Conservation (phyloP, 2,888 invertebrate genomes). For the Calliscelio sp. region DNA sequence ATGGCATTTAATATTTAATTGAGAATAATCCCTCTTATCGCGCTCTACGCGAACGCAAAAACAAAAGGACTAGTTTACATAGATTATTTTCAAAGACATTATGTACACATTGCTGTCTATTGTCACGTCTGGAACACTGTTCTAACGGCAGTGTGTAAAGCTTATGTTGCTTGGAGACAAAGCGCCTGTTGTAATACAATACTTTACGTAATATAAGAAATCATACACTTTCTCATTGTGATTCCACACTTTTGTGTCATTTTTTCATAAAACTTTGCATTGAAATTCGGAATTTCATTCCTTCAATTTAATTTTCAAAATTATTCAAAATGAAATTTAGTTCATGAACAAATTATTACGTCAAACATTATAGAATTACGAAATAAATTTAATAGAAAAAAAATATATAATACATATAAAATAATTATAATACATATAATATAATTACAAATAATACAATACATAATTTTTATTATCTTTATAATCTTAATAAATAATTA, state of each 20-base stretch:
- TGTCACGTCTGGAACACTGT: constrained; percentile 41
- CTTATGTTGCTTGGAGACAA: constrained; percentile 50
- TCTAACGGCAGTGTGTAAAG: constrained; percentile 38
- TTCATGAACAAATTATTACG: too few relatives aligned
- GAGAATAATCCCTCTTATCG: constrained; percentile 40
- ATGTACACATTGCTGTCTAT: constrained; percentile 51
- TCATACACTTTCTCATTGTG: constrained; percentile 17
- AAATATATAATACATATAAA: too few relatives aligned
- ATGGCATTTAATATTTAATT: constrained; percentile 53
- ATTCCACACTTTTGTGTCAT: constrained; percentile 1
- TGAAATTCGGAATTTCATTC: too few relatives aligned
- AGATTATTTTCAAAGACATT: constrained; percentile 68
- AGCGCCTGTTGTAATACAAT: constrained; percentile 40
- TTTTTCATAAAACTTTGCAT: constrained; percentile 10
- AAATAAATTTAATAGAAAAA: too few relatives aligned
- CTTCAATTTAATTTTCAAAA: background rate
- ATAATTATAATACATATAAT: too few relatives aligned
- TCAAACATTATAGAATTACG: too few relatives aligned
- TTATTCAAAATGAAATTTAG: too few relatives aligned
- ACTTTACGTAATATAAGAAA: constrained; percentile 41
- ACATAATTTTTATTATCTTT: too few relatives aligned
- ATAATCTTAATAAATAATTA: too few relatives aligned
- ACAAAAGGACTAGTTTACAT: constrained; percentile 59
- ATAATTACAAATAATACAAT: too few relatives aligned
- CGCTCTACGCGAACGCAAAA: background rate